Evolutionary conservation across 92 coral and sea anemone species (phyloP).

Genomic region (Nematostella vectensis): DNA sequence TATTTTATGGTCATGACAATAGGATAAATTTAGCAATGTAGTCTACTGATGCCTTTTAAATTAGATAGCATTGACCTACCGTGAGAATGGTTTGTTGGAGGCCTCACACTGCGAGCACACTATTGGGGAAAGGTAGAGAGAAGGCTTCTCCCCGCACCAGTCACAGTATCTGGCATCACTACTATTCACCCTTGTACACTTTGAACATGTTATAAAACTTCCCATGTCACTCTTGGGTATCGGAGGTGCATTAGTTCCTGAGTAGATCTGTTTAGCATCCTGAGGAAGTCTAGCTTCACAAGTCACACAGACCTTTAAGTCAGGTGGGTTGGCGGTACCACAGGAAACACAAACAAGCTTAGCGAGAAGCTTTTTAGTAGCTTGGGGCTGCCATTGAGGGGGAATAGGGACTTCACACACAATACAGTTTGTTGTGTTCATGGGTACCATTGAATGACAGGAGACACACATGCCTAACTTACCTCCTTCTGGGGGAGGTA

Average conservation of each 20-base stretch:
- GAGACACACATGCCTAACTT: constrained; percentile 92
- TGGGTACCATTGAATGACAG: constrained; percentile 93
- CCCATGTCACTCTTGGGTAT: constrained; percentile 73
- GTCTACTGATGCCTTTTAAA: no score
- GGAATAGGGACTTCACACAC: constrained; percentile 90
- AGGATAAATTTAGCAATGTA: no score
- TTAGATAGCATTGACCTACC: no score
- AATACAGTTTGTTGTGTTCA: constrained; percentile 82
- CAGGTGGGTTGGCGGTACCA: constrained; percentile 92
- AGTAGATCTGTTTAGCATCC: constrained; percentile 77
- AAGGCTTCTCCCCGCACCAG: constrained; percentile 96
- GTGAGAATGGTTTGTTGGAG: constrained; percentile 68
- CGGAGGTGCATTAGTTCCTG: constrained; percentile 85
- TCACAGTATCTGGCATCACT: constrained; percentile 96
- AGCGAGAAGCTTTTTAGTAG: constrained; percentile 54
- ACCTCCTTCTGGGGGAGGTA: constrained; percentile 92
- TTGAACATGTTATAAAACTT: constrained; percentile 80
- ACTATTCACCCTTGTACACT: constrained; percentile 90
- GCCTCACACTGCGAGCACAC: constrained; percentile 77
- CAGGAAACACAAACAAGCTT: constrained; percentile 83
- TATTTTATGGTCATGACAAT: no score
- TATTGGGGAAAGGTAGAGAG: constrained; percentile 55
- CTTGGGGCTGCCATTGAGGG: constrained; percentile 93
- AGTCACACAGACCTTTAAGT: constrained; percentile 77
- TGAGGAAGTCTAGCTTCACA: constrained; percentile 79